Percentiles rank a stretch among this genome's conserved stretches.
Conservation (phyloP, 2,888 invertebrate species). For the Drosophila algonquin region DNA sequence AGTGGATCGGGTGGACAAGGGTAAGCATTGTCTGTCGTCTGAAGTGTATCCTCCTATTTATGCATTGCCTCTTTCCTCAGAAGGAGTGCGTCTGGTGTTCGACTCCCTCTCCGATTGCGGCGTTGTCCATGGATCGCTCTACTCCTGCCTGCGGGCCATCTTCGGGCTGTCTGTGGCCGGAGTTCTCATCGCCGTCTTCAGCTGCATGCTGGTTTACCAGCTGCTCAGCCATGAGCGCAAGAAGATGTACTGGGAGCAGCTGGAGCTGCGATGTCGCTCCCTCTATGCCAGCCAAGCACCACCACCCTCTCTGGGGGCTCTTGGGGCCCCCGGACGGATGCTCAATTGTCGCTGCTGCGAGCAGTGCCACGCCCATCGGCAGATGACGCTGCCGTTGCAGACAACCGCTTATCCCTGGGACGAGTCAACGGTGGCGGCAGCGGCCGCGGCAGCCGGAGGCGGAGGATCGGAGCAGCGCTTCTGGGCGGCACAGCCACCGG, state of each 20-base stretch:
- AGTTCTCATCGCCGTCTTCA: conserved; percentile 95
- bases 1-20: conserved; percentile 84
- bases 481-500: conserved; percentile 86
- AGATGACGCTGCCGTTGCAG: conserved; percentile 84
- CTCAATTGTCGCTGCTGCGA: conserved; percentile 88
- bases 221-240: conserved; percentile 95
- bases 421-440: conserved; percentile 74
- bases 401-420: conserved; percentile 87
- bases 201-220: conserved; percentile 96
- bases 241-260: conserved; percentile 97
- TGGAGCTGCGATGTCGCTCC: conserved; percentile 92
- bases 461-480: conserved; percentile 84
- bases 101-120: conserved; percentile 94
- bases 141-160: conserved; percentile 93
- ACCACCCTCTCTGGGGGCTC: conserved; percentile 71
- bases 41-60: conserved; percentile 5
- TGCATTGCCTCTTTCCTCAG: conserved; percentile 49
- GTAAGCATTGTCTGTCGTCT: conserved; percentile 50
- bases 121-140: conserved; percentile 94
- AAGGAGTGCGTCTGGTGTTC: conserved; percentile 91
- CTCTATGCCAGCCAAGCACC: conserved; percentile 86
- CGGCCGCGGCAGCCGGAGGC: conserved; percentile 71
- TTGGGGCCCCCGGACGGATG: conserved; percentile 57
- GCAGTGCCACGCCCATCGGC: conserved; percentile 86
- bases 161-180: conserved; percentile 96